Base-by-base conservation (phyloP, 2,113 vertebrate genomes). In the Myiozetetes cayanensis region DNA sequence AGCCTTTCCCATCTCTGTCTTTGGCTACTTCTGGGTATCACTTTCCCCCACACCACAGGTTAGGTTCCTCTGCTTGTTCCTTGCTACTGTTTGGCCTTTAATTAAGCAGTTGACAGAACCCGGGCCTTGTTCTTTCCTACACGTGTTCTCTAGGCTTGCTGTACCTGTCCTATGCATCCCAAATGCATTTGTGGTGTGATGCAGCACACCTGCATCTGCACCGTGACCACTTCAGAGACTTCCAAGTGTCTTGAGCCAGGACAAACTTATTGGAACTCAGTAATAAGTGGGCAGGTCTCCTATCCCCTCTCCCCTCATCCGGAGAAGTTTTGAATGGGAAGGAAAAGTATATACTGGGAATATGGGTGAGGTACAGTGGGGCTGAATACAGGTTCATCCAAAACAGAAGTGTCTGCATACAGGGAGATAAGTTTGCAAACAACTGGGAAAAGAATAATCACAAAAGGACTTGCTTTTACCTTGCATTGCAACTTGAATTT, bases 1-100 rank as follows among this genome's bases (percentile, higher is more conserved):
- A 90, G 62, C 71, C 66, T 94, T 85, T 91, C 74, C 87, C 71
- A 68, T 85, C 44, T 90, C 81, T 71, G 49, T 85, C 62, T 87
- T 58, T 41, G 85, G 55, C 85, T 85, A 53, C 53, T 93, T 96
- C 92, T 16, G 2, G 15, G 22, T 87, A 46, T 95, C 82, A 5
- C 49, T 70, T 94, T 68, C 44, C 46, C 78, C 74, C 68, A 33
- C 58, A 49, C 25, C 41, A 44, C 0, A 7, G 41, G n/a, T 91
- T 86, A 72, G 71, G n/a, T 68, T 87, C 37, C 37, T 59, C 66
- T 79, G 49, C 62, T 62, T 41, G 49, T 62, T 44, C 14, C 77
- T 65, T 77, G 65, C 65, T 67, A 12, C 80, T 89, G 20, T 85
- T 82, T 49, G 75, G 58, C 13, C 82, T 85, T 85, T 49, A 61